phyloP scores from a whole-genome alignment of 2,113 vertebrate species.

The Brienomyrus longianalis region DNA sequence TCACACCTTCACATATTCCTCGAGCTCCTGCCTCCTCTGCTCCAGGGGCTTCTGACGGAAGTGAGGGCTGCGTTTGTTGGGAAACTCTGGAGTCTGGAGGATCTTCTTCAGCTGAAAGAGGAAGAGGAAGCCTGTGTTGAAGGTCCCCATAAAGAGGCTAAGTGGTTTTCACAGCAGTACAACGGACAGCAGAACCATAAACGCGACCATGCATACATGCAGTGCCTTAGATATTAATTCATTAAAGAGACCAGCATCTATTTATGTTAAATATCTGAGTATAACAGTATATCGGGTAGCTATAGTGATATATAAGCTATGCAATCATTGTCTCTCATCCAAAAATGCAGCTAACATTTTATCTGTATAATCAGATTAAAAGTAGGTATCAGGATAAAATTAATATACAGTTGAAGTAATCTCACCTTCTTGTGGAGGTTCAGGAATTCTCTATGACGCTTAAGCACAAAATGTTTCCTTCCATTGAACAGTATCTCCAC shows the following conservation, averaged over 20 bases:
- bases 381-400: neutral
- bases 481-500: constrained; percentile 82
- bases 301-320: neutral
- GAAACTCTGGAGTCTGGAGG: constrained; percentile 77
- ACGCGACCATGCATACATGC: neutral
- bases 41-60: constrained; percentile 76
- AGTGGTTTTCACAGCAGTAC: neutral
- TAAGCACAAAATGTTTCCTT: constrained; percentile 76
- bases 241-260: neutral
- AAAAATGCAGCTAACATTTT: neutral
- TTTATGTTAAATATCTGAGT: neutral
- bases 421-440: constrained; percentile 79
- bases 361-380: neutral
- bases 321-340: neutral
- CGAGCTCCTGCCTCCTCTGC: constrained; percentile 80
- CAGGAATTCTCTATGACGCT: constrained; percentile 83
- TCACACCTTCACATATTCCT: constrained; percentile 78
- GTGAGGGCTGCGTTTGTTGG: constrained; percentile 72
- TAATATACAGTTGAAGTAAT: neutral
- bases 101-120: constrained; percentile 74
- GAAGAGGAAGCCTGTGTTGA: neutral
- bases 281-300: neutral
- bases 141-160: neutral
- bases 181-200: neutral
- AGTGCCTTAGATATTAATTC: neutral